Evolutionary conservation across 2,797 vertebrate species (phyloP).

Genomic region (Telmatherina bonti): DNA sequence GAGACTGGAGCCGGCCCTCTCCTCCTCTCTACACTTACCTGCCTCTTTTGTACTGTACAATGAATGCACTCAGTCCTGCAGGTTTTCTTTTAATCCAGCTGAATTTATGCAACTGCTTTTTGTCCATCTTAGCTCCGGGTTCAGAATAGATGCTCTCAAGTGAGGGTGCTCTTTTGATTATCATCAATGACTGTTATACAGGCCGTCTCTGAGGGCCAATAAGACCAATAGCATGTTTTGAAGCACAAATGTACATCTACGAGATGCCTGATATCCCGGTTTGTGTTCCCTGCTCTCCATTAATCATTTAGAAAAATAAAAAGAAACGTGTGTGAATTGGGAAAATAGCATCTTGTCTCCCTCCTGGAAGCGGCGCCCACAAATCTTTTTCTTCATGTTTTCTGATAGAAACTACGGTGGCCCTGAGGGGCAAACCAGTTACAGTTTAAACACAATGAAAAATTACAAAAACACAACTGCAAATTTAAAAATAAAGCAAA

Average conservation of each 20-base stretch:
- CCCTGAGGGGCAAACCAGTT: too few relatives aligned
- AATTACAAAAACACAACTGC: too few relatives aligned
- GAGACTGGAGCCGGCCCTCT: slow-evolving; percentile 77
- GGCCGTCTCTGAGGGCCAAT: neutral
- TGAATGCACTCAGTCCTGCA: slow-evolving; percentile 78
- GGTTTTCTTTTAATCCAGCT: slow-evolving; percentile 80
- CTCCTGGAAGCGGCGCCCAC: too few relatives aligned
- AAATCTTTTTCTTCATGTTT: too few relatives aligned
- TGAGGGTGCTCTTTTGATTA: slow-evolving; percentile 73
- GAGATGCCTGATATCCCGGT: slow-evolving; percentile 39
- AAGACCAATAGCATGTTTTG: slow-evolving; percentile 22
- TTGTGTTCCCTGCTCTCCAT: slow-evolving; percentile 29
- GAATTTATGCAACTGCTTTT: slow-evolving; percentile 78
- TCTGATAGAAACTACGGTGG: too few relatives aligned
- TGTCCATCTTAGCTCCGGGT: slow-evolving; percentile 63
- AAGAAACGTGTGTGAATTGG: slow-evolving; percentile 30
- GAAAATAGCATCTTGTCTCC: slow-evolving; percentile 49
- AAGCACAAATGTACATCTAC: slow-evolving; percentile 44
- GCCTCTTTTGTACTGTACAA: slow-evolving; percentile 76
- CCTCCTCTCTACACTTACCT: slow-evolving; percentile 76
- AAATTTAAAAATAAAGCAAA: too few relatives aligned
- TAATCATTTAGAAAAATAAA: slow-evolving; percentile 1
- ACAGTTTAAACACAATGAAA: too few relatives aligned
- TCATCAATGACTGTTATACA: slow-evolving; percentile 61
- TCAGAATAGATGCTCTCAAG: slow-evolving; percentile 69